Evolutionary conservation across 2,113 vertebrate species (phyloP).

Genomic region (Chaenocephalus aceratus): DNA sequence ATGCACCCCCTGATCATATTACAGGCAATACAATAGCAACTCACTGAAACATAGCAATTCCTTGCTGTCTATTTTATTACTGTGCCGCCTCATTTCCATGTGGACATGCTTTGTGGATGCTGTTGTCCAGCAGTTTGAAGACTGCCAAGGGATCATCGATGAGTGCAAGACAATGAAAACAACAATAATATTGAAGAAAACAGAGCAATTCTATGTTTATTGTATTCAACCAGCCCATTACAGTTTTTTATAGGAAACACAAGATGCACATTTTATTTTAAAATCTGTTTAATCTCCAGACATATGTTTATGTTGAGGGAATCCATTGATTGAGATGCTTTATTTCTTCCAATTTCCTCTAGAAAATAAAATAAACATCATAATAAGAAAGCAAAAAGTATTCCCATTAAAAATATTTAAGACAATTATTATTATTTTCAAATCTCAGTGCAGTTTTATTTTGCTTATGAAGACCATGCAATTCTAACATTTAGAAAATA

Average conservation of each 20-base stretch:
- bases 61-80: conserved; percentile 45
- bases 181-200: neutral
- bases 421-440: no score
- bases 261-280: neutral
- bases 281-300: neutral
- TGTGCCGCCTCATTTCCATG: conserved; percentile 32
- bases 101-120: neutral
- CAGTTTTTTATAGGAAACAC: neutral
- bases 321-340: neutral
- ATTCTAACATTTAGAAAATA: no score
- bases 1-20: conserved; percentile 64
- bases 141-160: neutral
- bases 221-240: neutral
- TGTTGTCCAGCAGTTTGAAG: neutral
- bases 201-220: neutral
- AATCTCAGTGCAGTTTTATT: neutral
- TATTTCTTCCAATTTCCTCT: neutral
- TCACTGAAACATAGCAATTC: conserved; percentile 53
- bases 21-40: conserved; percentile 46
- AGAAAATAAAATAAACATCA: neutral
- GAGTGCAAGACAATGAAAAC: neutral
- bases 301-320: neutral
- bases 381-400: neutral
- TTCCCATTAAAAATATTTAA: no score
- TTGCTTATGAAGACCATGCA: no score